Evolutionary conservation across 2,113 vertebrate genomes (phyloP).

Genomic region (Cinclus mexicanus): DNA sequence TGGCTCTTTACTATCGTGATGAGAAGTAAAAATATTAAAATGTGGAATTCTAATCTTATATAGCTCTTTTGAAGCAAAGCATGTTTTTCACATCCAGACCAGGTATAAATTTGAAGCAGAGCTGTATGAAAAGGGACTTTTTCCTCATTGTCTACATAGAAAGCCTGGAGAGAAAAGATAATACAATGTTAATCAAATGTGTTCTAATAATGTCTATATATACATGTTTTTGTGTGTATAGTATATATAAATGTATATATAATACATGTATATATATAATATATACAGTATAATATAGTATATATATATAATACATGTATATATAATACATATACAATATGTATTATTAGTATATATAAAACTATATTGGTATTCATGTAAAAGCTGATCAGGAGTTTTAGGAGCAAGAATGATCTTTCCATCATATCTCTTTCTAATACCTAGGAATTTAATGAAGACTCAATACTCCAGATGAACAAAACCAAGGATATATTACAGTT

Average conservation of each 20-base stretch:
- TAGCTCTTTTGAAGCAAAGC: neutral
- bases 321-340: too few relatives aligned
- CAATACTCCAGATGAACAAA: neutral
- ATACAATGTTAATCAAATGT: neutral
- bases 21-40: neutral
- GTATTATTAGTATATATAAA: neutral
- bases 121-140: neutral
- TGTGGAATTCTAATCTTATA: neutral
- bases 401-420: neutral
- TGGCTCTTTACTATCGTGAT: neutral
- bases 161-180: neutral
- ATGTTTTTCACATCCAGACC: neutral
- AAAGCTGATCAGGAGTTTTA: neutral
- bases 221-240: rapidly evolving
- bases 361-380: neutral
- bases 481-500: neutral
- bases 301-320: too few relatives aligned
- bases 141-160: neutral
- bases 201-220: neutral
- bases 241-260: neutral
- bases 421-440: neutral
- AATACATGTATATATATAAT: too few relatives aligned
- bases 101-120: neutral
- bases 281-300: too few relatives aligned
- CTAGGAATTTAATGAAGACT: neutral